Base-by-base conservation (phyloP, 1,140 invertebrate species). In the Notospermus geniculatus region DNA sequence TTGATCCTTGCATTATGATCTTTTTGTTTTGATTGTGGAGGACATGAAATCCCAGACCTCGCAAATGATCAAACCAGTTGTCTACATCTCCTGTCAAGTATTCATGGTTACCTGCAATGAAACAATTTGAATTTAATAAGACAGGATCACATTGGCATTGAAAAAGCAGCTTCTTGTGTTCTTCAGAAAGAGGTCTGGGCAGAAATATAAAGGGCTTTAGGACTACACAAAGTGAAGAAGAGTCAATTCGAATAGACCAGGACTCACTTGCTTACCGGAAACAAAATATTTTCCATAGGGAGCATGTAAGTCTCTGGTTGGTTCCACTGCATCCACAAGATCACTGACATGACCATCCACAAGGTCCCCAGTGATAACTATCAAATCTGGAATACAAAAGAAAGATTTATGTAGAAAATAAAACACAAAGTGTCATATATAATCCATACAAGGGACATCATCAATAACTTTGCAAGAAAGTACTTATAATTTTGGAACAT, bases 81-180 rank as follows among this genome's bases (percentile, higher is more conserved):
- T 76, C 64, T 23, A 71, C 72, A 72, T 78, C 74, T 7, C 71
- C 69, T 45, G 75, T 76, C 54, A 72, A 74, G 57, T 79, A 79
- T 60, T 79, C 77, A 65, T 79, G 77, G 59, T 79, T 79, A 15
- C 77, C 75, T 79, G 55, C 11, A 30, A n/a, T 15, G 46, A 59
- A 66, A 0, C 13, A 29, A n/a, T 30, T 53, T 60, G 15, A 5
- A 36, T 50, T 4, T 53, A 15, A 36, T 36, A 15, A 36, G 32
- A n/a, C n/a, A n/a, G n/a, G n/a, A n/a, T n/a, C n/a, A n/a, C n/a
- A n/a, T n/a, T n/a, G n/a, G n/a, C n/a, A n/a, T n/a, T n/a, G n/a
- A n/a, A n/a, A n/a, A n/a, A n/a, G n/a, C n/a, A n/a, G n/a, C n/a
- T n/a, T n/a, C n/a, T n/a, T n/a, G n/a, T n/a, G n/a, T n/a, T n/a